Evolutionary conservation across 2,797 vertebrate genomes (phyloP).

Genomic region (Glossophaga mutica): DNA sequence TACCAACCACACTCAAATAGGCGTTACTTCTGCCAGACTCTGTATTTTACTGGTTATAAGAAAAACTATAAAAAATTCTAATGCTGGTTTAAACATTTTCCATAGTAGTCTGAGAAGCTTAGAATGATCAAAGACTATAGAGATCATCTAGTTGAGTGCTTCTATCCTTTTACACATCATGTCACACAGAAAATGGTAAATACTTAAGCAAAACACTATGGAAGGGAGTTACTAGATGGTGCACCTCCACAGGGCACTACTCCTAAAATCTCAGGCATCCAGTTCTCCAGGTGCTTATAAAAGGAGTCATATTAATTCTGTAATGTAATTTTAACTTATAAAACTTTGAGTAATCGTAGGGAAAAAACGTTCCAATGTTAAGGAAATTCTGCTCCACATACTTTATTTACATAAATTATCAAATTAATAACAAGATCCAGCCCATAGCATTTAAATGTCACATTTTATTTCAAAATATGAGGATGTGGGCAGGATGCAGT

Average conservation of each 20-base stretch:
- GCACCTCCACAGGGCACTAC: neutral
- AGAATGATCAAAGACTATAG: neutral
- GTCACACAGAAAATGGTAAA: neutral
- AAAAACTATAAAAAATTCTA: neutral
- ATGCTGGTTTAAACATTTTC: neutral
- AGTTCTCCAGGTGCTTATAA: neutral
- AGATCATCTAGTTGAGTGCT: neutral
- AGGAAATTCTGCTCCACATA: neutral
- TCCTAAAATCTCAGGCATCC: neutral
- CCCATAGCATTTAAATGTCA: neutral
- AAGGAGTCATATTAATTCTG: neutral
- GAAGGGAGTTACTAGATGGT: neutral
- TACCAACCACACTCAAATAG: too few relatives aligned
- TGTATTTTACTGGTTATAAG: neutral
- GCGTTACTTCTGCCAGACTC: too few relatives aligned
- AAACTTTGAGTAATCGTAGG: neutral
- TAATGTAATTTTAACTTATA: neutral
- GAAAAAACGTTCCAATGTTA: neutral
- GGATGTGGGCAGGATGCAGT: neutral
- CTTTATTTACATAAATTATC: neutral
- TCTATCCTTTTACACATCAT: neutral
- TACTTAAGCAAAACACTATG: neutral
- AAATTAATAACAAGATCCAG: neutral
- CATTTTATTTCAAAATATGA: neutral
- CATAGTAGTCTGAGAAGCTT: neutral